phyloP scores from a whole-genome alignment of 2,113 vertebrate genomes.

The Trachemys scripta region DNA sequence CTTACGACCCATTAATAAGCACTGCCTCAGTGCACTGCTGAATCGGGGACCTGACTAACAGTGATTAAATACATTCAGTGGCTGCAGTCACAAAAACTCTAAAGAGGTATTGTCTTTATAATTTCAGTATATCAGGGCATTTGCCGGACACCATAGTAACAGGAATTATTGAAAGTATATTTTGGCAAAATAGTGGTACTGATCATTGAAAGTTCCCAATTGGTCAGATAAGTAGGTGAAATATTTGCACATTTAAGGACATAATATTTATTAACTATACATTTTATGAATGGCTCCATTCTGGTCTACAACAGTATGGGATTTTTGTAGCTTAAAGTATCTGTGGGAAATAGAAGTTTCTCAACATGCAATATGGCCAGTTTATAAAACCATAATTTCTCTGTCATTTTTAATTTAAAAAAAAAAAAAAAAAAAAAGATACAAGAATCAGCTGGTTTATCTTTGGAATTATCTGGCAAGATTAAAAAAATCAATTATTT shows the following conservation, averaged over 20 bases:
- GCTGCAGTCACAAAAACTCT: background rate
- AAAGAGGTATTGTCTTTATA: background rate
- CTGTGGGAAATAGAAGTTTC: background rate
- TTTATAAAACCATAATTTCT: background rate
- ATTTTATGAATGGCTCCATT: background rate
- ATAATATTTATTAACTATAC: background rate
- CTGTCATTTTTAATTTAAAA: too few relatives aligned
- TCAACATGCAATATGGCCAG: background rate
- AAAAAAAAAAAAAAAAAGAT: too few relatives aligned
- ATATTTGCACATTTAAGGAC: background rate
- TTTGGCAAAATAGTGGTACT: background rate
- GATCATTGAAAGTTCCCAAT: background rate
- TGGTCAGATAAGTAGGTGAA: too few relatives aligned
- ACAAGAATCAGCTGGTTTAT: background rate
- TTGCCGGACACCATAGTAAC: background rate
- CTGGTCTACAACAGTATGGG: background rate
- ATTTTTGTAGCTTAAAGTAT: background rate
- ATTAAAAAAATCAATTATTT: background rate
- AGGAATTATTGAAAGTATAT: background rate
- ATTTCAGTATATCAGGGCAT: background rate
- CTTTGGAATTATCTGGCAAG: background rate
- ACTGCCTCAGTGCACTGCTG: background rate
- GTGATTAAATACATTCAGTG: background rate
- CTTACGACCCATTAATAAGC: background rate
- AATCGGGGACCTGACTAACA: background rate